Conservation (phyloP, 2,888 invertebrate species). For the Opisthograptis luteolata region DNA sequence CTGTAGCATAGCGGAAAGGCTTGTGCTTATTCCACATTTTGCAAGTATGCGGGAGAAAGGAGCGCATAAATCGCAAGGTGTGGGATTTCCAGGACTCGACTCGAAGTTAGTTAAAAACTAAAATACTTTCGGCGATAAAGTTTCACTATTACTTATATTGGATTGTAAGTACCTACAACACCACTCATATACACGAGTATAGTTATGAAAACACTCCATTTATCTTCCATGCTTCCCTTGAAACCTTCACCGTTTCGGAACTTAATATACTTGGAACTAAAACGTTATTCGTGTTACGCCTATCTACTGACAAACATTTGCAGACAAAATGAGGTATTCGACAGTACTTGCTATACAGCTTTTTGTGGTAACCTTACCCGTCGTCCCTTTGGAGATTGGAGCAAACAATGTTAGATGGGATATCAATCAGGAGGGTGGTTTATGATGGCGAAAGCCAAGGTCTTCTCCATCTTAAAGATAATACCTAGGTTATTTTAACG, state of each 20-base stretch:
- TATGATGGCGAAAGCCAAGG: constrained; percentile 6
- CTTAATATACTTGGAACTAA: constrained; percentile 15
- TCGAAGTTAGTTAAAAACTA: no score
- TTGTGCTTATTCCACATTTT: no score
- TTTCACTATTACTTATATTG: no score
- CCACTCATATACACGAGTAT: no score
- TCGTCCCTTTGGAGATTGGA: constrained; percentile 17
- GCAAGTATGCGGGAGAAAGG: no score
- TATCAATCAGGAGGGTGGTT: constrained; percentile 19
- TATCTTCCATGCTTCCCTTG: background rate
- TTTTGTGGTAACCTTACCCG: constrained; percentile 30
- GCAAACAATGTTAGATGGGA: constrained; percentile 25
- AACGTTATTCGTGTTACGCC: constrained; percentile 21
- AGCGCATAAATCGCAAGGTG: no score
- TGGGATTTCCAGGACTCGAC: no score
- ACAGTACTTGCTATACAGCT: constrained; percentile 8
- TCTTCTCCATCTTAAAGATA: background rate
- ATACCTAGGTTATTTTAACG: background rate
- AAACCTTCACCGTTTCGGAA: background rate
- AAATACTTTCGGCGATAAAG: no score
- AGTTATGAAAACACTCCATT: constrained; percentile 2
- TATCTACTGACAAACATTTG: constrained; percentile 21
- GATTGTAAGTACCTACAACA: no score
- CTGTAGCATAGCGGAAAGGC: no score
- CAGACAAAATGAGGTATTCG: constrained; percentile 18